Percentiles rank a stretch among this genome's conserved stretches.
phyloP scores from a whole-genome alignment of 2,888 invertebrate species.

The Fragum sueziense region DNA sequence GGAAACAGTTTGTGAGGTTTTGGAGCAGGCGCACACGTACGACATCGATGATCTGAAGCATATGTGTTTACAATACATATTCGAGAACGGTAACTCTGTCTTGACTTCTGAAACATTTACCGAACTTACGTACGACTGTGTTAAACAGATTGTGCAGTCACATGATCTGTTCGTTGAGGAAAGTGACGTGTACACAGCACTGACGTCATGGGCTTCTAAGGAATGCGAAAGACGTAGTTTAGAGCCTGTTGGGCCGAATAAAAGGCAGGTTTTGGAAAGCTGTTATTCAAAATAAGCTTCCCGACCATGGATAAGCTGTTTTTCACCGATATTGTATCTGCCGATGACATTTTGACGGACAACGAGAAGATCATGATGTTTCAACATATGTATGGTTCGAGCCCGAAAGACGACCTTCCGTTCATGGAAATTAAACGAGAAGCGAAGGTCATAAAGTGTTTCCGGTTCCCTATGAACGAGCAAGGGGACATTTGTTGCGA shows the following conservation, averaged over 20 bases:
- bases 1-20: slow-evolving; percentile 84
- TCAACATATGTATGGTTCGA: slow-evolving; percentile 58
- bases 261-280: slow-evolving; percentile 60
- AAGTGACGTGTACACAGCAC: slow-evolving; percentile 64
- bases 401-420: slow-evolving; percentile 43
- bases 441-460: slow-evolving; percentile 53
- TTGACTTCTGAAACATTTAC: slow-evolving; percentile 84
- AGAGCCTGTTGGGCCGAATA: slow-evolving; percentile 51
- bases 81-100: slow-evolving; percentile 50
- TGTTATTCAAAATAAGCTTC: slow-evolving; percentile 65
- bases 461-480: slow-evolving; percentile 54
- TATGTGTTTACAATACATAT: slow-evolving; percentile 60
- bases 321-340: slow-evolving; percentile 86
- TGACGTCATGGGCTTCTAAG: slow-evolving; percentile 63
- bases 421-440: slow-evolving; percentile 55
- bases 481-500: slow-evolving; percentile 52
- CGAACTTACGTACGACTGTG: slow-evolving; percentile 87
- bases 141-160: slow-evolving; percentile 87
- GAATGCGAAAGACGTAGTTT: slow-evolving; percentile 62
- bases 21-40: slow-evolving; percentile 69
- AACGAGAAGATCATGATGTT: slow-evolving; percentile 53
- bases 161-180: slow-evolving; percentile 87
- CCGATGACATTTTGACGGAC: slow-evolving; percentile 84
- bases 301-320: slow-evolving; percentile 83
- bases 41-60: slow-evolving; percentile 85